Conservation (phyloP, 1,140 invertebrate species). For the Bombus pyrosoma region DNA sequence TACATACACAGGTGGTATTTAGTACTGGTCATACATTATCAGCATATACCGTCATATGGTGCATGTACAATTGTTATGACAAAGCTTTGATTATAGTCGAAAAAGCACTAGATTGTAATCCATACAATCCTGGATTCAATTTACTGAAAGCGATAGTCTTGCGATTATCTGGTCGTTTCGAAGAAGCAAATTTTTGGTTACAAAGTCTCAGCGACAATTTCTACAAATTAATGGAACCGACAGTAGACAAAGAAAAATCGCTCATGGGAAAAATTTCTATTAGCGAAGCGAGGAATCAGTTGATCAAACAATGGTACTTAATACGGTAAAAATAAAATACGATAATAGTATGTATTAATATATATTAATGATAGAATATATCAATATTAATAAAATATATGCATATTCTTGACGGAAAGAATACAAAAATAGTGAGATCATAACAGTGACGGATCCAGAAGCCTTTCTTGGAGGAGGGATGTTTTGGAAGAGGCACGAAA, state of each 20-base stretch:
- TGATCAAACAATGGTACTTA: slow-evolving; percentile 55
- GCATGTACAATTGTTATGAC: slow-evolving; percentile 56
- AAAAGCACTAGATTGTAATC: slow-evolving; percentile 59
- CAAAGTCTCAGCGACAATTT: slow-evolving; percentile 53
- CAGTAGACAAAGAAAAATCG: slow-evolving; percentile 34
- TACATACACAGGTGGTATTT: slow-evolving; percentile 40
- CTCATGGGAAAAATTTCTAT: slow-evolving; percentile 54
- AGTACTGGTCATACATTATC: slow-evolving; percentile 40
- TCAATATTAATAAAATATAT: background rate
- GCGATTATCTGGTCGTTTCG: slow-evolving; percentile 55
- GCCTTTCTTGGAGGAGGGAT: no score
- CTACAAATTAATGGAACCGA: slow-evolving; percentile 49
- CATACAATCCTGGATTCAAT: slow-evolving; percentile 62
- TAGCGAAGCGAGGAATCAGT: slow-evolving; percentile 22
- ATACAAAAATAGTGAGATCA: background rate
- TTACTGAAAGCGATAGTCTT: slow-evolving; percentile 57
- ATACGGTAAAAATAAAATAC: slow-evolving; percentile 27
- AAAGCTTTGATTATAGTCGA: slow-evolving; percentile 52
- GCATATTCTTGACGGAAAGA: background rate
- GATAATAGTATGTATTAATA: background rate
- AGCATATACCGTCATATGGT: slow-evolving; percentile 51
- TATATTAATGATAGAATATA: background rate
- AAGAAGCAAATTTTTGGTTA: slow-evolving; percentile 54
- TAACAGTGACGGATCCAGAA: background rate
- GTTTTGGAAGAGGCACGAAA: no score